Evolutionary conservation across 2,888 invertebrate genomes (phyloP).

Genomic region (Dromius quadrimaculatus): DNA sequence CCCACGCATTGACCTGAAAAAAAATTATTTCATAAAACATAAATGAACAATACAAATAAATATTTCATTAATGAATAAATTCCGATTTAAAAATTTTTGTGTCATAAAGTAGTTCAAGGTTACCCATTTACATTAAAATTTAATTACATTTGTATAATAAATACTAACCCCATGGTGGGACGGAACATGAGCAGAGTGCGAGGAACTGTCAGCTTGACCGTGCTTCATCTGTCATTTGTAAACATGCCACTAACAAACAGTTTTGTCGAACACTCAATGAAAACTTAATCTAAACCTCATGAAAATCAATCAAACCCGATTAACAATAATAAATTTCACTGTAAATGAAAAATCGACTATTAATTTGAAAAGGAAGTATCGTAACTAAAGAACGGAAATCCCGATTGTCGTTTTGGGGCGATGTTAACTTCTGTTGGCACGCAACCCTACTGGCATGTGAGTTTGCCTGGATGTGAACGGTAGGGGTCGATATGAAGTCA

Average conservation of each 20-base stretch:
- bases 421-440: constrained; percentile 56
- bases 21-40: no score
- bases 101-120: neutral
- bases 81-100: neutral
- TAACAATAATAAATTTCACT: no score
- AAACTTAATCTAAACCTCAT: neutral
- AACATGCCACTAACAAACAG: constrained; percentile 20
- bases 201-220: constrained; percentile 11
- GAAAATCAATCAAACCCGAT: neutral
- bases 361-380: constrained; percentile 28
- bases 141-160: neutral
- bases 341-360: no score
- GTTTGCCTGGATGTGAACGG: constrained; percentile 19
- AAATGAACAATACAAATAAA: neutral
- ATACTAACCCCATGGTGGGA: constrained; percentile 39
- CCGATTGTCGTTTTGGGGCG: constrained; percentile 10
- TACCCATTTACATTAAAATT: constrained; percentile 4
- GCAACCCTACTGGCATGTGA: constrained; percentile 51
- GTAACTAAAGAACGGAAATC: constrained; percentile 37
- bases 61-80: constrained; percentile 2
- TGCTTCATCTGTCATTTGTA: constrained; percentile 46
- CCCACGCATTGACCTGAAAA: constrained; percentile 64
- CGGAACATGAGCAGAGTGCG: neutral
- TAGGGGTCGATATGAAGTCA: constrained; percentile 36
- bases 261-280: neutral